Base-by-base conservation (phyloP, 2,113 vertebrate species). In the Bombycilla garrulus region DNA sequence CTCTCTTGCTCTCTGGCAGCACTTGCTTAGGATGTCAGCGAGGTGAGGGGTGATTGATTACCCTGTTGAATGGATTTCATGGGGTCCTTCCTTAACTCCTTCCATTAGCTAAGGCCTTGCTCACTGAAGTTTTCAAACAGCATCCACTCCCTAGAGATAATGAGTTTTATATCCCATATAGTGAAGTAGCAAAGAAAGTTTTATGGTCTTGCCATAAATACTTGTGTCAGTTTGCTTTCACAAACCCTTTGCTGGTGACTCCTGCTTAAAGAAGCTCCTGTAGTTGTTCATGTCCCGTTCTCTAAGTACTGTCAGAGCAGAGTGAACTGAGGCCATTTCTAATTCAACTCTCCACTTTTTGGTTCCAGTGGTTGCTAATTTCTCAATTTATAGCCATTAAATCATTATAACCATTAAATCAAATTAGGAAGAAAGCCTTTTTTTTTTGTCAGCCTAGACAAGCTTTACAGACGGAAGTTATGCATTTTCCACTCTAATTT, bases 361-460 rank as follows among this genome's bases (percentile, higher is more conserved):
- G 33, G 61, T 90, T 69, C 78, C 36, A 73, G 48, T 67, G 38
- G 26, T 21, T 82, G 56, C 71, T 88, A 64, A 88, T 85, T 85
- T 95, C 64, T 94, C 38, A 50, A 57, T 88, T 93, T 86, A 74
- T 77, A 91, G 45, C 50, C 66, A 81, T 92, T 86, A 77, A 91
- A 36, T 91, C 80, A 86, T 90, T 86, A 62, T 29, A 80, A 42
- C 54, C 60, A 91, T 89, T 91, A 82, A 87, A 81, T 93, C 51
- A 88, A 85, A 95, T 91, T 84, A 77, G 74, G 66, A 92, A 81
- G 57, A 92, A 89, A 82, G 48, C 38, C 38, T 80, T 36, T 53
- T 72, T 65, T 67, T 65, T n/a, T 40, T 26, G 11, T 71, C 35
- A 79, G 73, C 65, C 65, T n/a, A 53, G 62, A 44, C 38, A 71